A percentile compares a stretch with the other conserved stretches of the same genome.
Evolutionary conservation across 2,797 vertebrate genomes (phyloP).

Genomic region (Dendrocincla fuliginosa): DNA sequence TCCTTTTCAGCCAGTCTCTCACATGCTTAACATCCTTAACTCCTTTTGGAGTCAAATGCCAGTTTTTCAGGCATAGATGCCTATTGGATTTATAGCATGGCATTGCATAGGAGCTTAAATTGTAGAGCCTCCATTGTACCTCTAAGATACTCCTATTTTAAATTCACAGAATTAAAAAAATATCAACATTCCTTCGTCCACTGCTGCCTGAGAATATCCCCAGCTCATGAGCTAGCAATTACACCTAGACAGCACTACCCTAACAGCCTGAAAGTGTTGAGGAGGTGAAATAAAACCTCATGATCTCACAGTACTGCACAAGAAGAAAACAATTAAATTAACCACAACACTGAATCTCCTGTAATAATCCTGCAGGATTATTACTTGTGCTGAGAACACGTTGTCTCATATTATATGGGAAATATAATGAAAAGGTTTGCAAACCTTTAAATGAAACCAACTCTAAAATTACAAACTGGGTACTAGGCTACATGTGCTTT

Average conservation of each 20-base stretch:
- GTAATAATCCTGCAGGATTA: not conserved
- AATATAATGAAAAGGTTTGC: conserved; percentile 10
- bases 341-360: not conserved
- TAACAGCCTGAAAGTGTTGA: not conserved
- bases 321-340: not conserved
- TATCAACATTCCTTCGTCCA: fast-evolving
- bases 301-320: not conserved
- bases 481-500: not conserved
- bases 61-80: not conserved
- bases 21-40: not conserved
- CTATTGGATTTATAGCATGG: not conserved
- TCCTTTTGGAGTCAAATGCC: not conserved
- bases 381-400: not conserved
- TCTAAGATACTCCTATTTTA: not conserved
- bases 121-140: not conserved
- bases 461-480: not conserved
- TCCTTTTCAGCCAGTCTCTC: not conserved
- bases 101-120: not conserved
- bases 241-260: not conserved
- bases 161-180: not conserved
- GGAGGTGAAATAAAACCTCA: not conserved
- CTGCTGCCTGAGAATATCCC: not conserved
- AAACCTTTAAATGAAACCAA: not conserved
- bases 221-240: not conserved
- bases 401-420: not conserved